Conservation (phyloP, 2,113 vertebrate genomes). For the Amphiprion ocellaris region DNA sequence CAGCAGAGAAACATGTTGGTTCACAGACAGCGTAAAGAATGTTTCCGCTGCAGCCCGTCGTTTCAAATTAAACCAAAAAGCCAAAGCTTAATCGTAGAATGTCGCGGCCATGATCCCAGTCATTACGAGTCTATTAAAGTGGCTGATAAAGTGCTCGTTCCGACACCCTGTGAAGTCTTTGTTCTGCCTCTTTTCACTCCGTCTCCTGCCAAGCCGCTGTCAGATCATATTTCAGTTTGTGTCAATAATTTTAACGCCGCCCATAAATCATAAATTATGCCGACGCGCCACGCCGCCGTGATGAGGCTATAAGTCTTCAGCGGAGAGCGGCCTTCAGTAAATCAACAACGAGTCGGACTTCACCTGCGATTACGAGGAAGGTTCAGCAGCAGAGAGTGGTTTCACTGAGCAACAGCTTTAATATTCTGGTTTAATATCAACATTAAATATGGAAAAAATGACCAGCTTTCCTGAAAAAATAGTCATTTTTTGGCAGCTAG, state of each 20-base stretch:
- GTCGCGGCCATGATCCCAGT: too few relatives aligned
- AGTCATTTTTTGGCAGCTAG: too few relatives aligned
- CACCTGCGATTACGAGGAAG: conserved; percentile 30
- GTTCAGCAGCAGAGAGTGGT: too few relatives aligned
- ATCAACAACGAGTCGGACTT: conserved; percentile 45
- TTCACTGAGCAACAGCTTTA: too few relatives aligned
- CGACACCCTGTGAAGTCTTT: background rate
- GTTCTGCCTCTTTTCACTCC: background rate
- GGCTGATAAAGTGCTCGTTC: too few relatives aligned
- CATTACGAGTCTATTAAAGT: background rate
- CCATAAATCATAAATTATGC: conserved; percentile 39
- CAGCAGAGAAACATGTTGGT: too few relatives aligned
- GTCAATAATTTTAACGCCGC: conserved; percentile 49
- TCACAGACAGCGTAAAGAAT: too few relatives aligned
- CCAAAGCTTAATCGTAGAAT: background rate
- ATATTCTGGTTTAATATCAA: too few relatives aligned
- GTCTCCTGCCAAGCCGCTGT: background rate
- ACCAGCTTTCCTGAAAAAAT: too few relatives aligned
- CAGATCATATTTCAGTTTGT: conserved; percentile 39
- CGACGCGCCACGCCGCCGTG: conserved; percentile 22
- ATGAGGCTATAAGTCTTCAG: conserved; percentile 29
- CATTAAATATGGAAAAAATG: too few relatives aligned
- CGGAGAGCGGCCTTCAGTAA: conserved; percentile 17
- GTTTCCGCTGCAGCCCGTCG: background rate
- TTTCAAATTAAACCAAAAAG: background rate